These are phyloP conservation scores for Chalcosyrphus nemorum DNA, from an alignment of 2,888 invertebrate genomes.

Conservation along the genomic window DNA sequence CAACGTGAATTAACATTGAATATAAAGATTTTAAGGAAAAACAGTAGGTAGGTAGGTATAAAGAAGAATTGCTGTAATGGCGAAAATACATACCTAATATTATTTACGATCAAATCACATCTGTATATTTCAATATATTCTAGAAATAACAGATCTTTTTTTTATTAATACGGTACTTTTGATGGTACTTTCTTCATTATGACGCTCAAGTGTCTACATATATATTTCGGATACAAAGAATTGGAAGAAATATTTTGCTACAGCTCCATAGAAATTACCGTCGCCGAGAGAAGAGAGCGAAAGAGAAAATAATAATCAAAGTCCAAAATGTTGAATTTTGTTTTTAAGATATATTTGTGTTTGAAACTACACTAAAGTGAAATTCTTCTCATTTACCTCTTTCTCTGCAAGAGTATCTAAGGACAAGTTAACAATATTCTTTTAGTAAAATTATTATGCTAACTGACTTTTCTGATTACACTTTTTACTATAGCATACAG, in stretches of 20 bases:
- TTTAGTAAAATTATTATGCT: no score
- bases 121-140: background rate
- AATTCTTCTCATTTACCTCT: no score
- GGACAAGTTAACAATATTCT: no score
- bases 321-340: background rate
- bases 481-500: no score
- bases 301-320: background rate
- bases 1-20: slow-evolving; percentile 33
- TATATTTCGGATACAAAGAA: slow-evolving; percentile 12
- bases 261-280: background rate
- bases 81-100: slow-evolving; percentile 5
- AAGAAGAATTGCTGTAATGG: background rate
- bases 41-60: no score
- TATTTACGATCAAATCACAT: slow-evolving; percentile 4
- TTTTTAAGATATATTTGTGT: background rate
- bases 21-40: slow-evolving; percentile 15
- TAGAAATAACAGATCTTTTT: slow-evolving; percentile 7
- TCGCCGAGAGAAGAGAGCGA: background rate
- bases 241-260: background rate
- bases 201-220: slow-evolving; percentile 12
- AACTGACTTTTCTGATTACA: no score
- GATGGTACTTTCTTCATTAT: slow-evolving; percentile 12
- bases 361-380: background rate
- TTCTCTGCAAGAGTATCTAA: no score
- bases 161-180: slow-evolving; percentile 7